Evolutionary conservation across 2,888 invertebrate species (phyloP).

Genomic region (Harmothoe impar): DNA sequence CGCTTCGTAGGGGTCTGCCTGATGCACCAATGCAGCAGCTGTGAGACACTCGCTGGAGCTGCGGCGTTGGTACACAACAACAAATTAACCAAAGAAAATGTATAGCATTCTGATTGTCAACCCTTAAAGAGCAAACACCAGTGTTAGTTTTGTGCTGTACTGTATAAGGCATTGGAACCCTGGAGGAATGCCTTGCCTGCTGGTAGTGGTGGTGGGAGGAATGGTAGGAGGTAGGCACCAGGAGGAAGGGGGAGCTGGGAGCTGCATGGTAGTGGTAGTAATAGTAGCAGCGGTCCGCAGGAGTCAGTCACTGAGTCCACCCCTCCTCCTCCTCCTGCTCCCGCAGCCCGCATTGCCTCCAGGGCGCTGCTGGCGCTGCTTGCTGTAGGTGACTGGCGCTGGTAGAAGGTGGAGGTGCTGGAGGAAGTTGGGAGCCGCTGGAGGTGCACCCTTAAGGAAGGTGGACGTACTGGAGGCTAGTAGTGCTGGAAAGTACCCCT

Average conservation of each 20-base stretch:
- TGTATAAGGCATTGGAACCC: no score
- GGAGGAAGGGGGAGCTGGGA: not conserved
- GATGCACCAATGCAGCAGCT: no score
- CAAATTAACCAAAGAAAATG: no score
- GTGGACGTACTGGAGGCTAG: not conserved
- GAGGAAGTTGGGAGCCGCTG: not conserved
- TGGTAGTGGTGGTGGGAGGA: no score
- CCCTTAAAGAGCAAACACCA: no score
- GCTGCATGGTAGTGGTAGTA: no score
- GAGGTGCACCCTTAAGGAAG: no score
- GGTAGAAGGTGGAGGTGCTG: not conserved
- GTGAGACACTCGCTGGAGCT: no score
- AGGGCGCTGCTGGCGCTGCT: not conserved
- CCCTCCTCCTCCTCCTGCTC: not conserved
- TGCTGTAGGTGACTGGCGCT: not conserved
- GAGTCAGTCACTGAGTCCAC: slow-evolving; percentile 30
- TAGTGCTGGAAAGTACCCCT: not conserved
- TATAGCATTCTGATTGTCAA: no score
- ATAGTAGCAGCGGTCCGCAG: not conserved
- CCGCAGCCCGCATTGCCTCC: not conserved
- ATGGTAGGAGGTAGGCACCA: no score
- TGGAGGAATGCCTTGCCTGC: not conserved
- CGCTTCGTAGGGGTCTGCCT: no score
- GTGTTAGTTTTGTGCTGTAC: not conserved
- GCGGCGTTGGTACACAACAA: no score